A percentile compares a stretch with the other conserved stretches of the same genome.
phyloP scores from a whole-genome alignment of 2,797 vertebrate genomes.

The Hafferia zeledoni region DNA sequence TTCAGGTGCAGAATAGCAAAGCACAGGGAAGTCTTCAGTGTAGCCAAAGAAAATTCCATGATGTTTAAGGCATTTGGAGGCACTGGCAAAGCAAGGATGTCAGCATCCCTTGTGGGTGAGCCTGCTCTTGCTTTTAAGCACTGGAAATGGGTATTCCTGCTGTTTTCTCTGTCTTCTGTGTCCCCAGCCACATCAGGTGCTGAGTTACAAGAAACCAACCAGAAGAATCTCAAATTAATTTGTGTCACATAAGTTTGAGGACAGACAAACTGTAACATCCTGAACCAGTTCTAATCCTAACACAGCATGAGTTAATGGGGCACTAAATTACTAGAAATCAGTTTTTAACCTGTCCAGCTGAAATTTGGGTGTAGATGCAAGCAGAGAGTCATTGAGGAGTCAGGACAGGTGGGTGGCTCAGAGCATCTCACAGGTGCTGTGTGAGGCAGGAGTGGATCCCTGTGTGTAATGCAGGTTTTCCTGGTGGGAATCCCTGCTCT shows the following conservation, averaged over 20 bases:
- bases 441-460: neutral
- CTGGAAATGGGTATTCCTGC: neutral
- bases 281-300: neutral
- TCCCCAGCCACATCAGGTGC: neutral
- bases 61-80: neutral
- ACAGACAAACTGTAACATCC: neutral
- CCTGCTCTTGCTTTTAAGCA: neutral
- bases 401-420: neutral
- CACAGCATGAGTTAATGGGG: accelerated
- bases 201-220: neutral
- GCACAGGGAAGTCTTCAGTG: no score
- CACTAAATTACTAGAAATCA: neutral
- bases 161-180: neutral
- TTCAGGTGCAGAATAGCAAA: neutral
- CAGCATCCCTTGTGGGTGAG: neutral
- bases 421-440: neutral
- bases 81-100: neutral
- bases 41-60: neutral
- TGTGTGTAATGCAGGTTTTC: neutral
- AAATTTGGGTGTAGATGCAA: neutral
- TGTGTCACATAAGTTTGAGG: neutral
- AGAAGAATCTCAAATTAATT: neutral
- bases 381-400: no score
- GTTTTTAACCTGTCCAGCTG: neutral
- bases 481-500: accelerated